phyloP scores from a whole-genome alignment of 2,797 vertebrate genomes.

The Chromobotia macracanthus region DNA sequence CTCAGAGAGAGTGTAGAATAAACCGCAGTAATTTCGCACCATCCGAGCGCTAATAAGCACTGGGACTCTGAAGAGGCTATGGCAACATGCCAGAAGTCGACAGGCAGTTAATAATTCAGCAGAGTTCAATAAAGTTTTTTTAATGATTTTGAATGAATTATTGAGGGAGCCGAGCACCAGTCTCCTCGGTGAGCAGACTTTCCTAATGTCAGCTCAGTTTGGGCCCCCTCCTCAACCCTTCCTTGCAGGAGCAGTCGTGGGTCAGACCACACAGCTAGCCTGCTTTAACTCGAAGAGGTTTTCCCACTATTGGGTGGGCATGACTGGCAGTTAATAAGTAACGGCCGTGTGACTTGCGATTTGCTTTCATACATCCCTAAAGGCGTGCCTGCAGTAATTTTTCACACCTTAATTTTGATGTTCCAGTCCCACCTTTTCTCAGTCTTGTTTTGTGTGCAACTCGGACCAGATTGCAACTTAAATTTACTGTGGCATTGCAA shows the following conservation, averaged over 20 bases:
- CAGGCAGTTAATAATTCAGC: conserved; percentile 49
- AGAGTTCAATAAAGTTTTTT: conserved; percentile 47
- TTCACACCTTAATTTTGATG: conserved; percentile 16
- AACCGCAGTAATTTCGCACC: conserved; percentile 16
- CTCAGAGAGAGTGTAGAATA: neutral
- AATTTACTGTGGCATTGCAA: conserved; percentile 32
- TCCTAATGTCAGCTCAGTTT: neutral
- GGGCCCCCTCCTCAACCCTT: neutral
- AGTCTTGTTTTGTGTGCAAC: conserved; percentile 21
- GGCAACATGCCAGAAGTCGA: conserved; percentile 37
- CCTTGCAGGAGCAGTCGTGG: neutral
- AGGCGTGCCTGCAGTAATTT: conserved; percentile 1
- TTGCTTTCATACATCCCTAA: conserved; percentile 31
- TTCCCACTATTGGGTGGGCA: neutral
- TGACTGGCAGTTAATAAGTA: conserved; percentile 41
- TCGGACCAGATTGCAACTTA: conserved; percentile 22
- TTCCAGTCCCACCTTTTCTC: conserved; percentile 5
- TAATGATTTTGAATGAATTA: conserved; percentile 52
- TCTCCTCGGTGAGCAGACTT: conserved; percentile 23
- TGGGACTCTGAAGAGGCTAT: conserved; percentile 14
- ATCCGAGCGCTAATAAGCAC: conserved; percentile 28
- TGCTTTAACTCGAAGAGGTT: neutral
- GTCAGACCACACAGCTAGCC: conserved; percentile 12
- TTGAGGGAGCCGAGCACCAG: conserved; percentile 12
- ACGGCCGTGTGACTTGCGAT: conserved; percentile 5